Conservation (phyloP, 2,888 invertebrate genomes). For the Diachrysia chrysitis region DNA sequence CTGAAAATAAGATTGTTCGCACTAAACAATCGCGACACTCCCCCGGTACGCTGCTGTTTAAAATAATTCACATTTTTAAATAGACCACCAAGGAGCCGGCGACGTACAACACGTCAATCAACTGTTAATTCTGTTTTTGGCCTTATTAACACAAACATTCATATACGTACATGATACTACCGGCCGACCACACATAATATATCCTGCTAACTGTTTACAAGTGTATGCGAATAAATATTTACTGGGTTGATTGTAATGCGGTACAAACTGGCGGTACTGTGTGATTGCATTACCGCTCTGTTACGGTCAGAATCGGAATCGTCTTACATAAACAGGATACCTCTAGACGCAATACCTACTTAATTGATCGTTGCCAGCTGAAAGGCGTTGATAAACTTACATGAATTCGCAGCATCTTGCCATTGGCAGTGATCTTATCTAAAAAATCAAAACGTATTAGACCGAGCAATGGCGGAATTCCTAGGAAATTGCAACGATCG, state of each 20-base stretch:
- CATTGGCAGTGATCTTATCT: slow-evolving; percentile 20
- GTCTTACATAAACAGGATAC: slow-evolving; percentile 65
- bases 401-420: slow-evolving; percentile 29
- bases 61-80: slow-evolving; percentile 55
- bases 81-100: slow-evolving; percentile 29
- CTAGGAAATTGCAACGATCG: slow-evolving; percentile 25
- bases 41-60: slow-evolving; percentile 47
- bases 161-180: not conserved
- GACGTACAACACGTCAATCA: slow-evolving; percentile 27
- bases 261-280: slow-evolving; percentile 38
- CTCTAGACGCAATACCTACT: slow-evolving; percentile 41
- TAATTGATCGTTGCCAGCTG: slow-evolving; percentile 27
- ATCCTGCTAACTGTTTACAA: slow-evolving; percentile 10
- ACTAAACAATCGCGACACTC: slow-evolving; percentile 51
- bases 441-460: slow-evolving; percentile 9
- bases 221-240: slow-evolving; percentile 32
- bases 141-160: not conserved
- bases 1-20: slow-evolving; percentile 72
- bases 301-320: slow-evolving; percentile 54
- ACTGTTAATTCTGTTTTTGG: slow-evolving; percentile 17
- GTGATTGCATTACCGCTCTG: slow-evolving; percentile 31
- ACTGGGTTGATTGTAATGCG: slow-evolving; percentile 37
- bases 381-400: slow-evolving; percentile 31
- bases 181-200: slow-evolving; percentile 6
- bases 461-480: slow-evolving; percentile 17